Percentiles rank a stretch among this genome's conserved stretches.
Conservation (phyloP, 2,113 vertebrate species). For the Polypterus bichir region DNA sequence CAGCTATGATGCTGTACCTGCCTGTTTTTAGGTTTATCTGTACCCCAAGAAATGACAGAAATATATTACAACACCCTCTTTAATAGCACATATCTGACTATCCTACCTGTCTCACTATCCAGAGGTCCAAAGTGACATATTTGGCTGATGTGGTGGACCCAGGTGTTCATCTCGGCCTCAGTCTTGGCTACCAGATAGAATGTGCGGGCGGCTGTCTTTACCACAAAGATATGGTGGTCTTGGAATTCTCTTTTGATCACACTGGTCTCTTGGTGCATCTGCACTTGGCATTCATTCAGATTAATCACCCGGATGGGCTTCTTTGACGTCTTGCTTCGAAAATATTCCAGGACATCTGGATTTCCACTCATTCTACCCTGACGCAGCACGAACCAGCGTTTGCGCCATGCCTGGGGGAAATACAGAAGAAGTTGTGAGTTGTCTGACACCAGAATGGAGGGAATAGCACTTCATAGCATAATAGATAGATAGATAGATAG, state of each 20-base stretch:
- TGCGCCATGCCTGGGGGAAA: constrained; percentile 75
- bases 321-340: constrained; percentile 72
- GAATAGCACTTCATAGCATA: too few relatives aligned
- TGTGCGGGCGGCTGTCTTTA: constrained; percentile 75
- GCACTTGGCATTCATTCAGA: constrained; percentile 83
- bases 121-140: constrained; percentile 76
- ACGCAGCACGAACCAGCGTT: constrained; percentile 91
- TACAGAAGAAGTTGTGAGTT: neutral
- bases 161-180: constrained; percentile 85
- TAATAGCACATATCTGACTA: neutral
- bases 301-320: constrained; percentile 87
- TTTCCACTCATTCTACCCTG: constrained; percentile 86
- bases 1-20: too few relatives aligned
- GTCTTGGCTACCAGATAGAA: constrained; percentile 96
- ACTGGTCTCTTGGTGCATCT: constrained; percentile 60
- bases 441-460: too few relatives aligned
- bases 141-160: constrained; percentile 82
- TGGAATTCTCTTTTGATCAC: constrained; percentile 75
- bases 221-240: constrained; percentile 80
- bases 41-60: too few relatives aligned
- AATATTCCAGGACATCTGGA: constrained; percentile 90
- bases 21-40: too few relatives aligned
- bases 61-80: too few relatives aligned
- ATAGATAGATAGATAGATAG: too few relatives aligned
- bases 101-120: constrained; percentile 66